Evolutionary conservation across 2,113 vertebrate species (phyloP), one percentile per base, ranked within the genome.

Genomic region (Otis tarda): DNA sequence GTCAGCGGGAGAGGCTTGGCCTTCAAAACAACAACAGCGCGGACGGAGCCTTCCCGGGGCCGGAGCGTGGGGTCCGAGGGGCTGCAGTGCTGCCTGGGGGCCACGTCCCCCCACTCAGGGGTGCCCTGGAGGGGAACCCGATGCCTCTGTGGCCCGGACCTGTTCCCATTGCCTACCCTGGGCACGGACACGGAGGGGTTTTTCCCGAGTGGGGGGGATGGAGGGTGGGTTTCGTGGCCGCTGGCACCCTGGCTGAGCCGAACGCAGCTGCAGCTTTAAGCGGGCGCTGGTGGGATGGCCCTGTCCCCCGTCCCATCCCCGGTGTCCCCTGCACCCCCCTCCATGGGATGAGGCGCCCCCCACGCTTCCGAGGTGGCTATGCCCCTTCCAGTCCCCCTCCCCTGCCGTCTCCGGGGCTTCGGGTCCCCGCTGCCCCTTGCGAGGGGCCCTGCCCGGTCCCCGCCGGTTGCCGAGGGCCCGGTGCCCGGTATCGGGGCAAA

Each of bases 401-500:
- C 39, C 41, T 14, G 41, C 31, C 1, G 0, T 28, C 31, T 28
- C 39, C 7, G 6, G 31, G 7, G 3, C 31, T 63, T n/a, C 10
- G 53, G 28, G 13, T 67, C 57, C 80, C 52, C 5, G 27, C 16
- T 75, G 59, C 3, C 65, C 55, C 49, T 10, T 4, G 7, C 6
- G 28, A 67, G 77, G 7, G 59, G 76, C 71, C 65, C 70, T 86
- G 90, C 83, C 91, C 55, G 30, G 86, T 45, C 69, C 6, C 84
- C 4, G 50, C 93, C 86, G 59, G 89, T 78, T 90, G 78, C 94
- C 41, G 69, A 84, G 92, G 95, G 95, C 93, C 91, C 64, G 59
- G 74, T 91, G 95, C 95, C 91, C 93, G 89, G n/a, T 89, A 82
- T 14, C 68, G 89, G 93, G 91, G 93, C 95, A 75, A 80, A 50